Conservation (phyloP, 2,113 vertebrate genomes). For the Heliornis fulica region DNA sequence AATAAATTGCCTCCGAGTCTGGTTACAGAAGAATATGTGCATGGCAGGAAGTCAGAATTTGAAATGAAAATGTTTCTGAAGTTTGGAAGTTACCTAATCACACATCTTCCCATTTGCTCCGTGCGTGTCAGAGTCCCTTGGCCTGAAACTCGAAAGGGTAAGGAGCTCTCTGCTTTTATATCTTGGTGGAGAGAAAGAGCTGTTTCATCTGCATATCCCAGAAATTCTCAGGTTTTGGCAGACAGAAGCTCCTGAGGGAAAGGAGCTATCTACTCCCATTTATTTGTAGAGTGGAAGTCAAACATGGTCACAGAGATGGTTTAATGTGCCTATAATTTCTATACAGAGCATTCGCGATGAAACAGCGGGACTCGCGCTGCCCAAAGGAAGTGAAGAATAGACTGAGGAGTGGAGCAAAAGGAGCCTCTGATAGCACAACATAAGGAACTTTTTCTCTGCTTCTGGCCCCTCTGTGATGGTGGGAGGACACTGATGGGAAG, state of each 20-base stretch:
- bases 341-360: background rate
- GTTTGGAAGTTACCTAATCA: background rate
- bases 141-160: background rate
- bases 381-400: background rate
- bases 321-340: background rate
- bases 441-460: background rate
- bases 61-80: slow-evolving; percentile 29
- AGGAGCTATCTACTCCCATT: background rate
- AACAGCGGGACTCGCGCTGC: accelerated
- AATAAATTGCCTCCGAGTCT: slow-evolving; percentile 9
- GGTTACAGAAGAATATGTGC: background rate
- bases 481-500: background rate
- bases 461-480: background rate
- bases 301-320: background rate
- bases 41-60: slow-evolving; percentile 17
- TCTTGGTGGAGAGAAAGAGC: background rate
- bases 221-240: accelerated
- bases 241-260: background rate
- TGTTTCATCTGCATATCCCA: slow-evolving; percentile 9
- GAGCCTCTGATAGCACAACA: background rate
- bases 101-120: background rate
- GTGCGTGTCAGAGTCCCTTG: background rate
- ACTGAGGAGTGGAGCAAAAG: background rate
- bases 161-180: background rate
- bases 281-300: background rate